phyloP scores from a whole-genome alignment of 2,797 vertebrate genomes.

The Hafferia zeledoni region DNA sequence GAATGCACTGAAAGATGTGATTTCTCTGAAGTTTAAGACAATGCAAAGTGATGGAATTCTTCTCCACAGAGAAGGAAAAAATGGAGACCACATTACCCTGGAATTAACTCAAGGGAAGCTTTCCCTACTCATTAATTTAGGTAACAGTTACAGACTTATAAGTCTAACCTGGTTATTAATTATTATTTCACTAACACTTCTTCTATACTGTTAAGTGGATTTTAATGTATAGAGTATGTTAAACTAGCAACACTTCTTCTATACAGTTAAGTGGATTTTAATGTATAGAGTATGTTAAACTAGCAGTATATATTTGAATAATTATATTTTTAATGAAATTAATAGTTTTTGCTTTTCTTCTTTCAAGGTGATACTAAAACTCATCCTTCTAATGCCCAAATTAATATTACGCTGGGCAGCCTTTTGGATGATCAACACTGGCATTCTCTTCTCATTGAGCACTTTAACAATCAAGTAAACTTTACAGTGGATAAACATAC shows the following conservation, averaged over 20 bases:
- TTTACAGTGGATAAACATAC: slow-evolving; percentile 90
- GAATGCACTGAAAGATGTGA: slow-evolving; percentile 77
- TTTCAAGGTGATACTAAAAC: slow-evolving; percentile 73
- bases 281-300: neutral
- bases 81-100: slow-evolving; percentile 83
- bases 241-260: neutral
- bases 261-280: neutral
- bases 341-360: slow-evolving; percentile 57
- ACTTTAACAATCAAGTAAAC: slow-evolving; percentile 84
- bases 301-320: neutral
- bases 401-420: slow-evolving; percentile 84
- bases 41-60: slow-evolving; percentile 87
- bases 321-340: slow-evolving; percentile 22
- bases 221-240: neutral
- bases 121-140: slow-evolving; percentile 85
- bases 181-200: neutral
- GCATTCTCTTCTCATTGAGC: slow-evolving; percentile 87
- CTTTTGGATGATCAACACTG: slow-evolving; percentile 94
- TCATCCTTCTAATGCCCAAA: slow-evolving; percentile 67
- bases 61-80: slow-evolving; percentile 81
- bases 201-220: neutral
- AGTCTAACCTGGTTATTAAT: neutral
- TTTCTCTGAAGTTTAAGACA: slow-evolving; percentile 91
- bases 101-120: slow-evolving; percentile 87
- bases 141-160: slow-evolving; percentile 69